phyloP scores from a whole-genome alignment of 2,797 vertebrate genomes.

The Helarctos malayanus region DNA sequence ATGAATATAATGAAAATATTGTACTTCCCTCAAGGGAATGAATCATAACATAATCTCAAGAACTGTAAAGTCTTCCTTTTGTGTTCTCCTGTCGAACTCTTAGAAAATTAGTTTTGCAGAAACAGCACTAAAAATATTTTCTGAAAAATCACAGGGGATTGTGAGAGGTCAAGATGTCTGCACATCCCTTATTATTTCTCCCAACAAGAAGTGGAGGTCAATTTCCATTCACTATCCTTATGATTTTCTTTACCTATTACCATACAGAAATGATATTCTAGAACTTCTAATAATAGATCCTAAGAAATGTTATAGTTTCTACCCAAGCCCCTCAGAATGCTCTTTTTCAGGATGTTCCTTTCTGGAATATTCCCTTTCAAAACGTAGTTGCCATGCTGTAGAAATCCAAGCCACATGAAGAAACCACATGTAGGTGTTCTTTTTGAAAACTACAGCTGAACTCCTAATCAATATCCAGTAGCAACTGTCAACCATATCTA shows the following conservation, averaged over 20 bases:
- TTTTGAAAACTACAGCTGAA: neutral
- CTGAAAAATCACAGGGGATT: neutral
- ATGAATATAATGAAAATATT: neutral
- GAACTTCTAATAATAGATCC: neutral
- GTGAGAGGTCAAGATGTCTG: neutral
- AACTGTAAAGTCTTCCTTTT: neutral
- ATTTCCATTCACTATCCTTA: neutral
- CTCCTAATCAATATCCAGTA: neutral
- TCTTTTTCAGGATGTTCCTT: neutral
- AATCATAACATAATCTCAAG: neutral
- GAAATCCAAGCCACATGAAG: neutral
- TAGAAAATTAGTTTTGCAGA: neutral
- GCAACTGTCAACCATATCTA: neutral
- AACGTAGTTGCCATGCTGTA: neutral
- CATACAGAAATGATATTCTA: neutral
- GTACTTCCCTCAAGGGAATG: neutral
- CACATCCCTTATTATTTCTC: neutral
- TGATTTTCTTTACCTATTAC: neutral
- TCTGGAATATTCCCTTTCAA: neutral
- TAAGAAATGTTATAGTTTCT: neutral
- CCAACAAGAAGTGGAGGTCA: neutral
- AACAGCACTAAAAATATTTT: neutral
- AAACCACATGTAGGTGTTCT: neutral
- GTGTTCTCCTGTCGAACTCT: neutral
- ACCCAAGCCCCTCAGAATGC: neutral